Base-by-base conservation (phyloP, 1,140 invertebrate species). In the Harpegnathos saltator region DNA sequence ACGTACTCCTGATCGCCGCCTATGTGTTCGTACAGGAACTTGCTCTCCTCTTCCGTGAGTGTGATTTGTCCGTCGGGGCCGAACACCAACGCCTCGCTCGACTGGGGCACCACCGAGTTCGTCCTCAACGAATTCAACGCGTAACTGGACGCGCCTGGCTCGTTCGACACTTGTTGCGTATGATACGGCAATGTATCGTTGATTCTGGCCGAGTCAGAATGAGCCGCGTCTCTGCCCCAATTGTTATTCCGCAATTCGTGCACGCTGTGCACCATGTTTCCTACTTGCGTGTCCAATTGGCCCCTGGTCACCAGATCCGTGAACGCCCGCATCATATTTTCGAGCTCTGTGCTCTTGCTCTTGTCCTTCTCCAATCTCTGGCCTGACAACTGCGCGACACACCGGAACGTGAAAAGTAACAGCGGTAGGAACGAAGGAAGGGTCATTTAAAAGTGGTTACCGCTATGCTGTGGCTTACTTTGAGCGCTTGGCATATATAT, bases 401-500 rank as follows among this genome's bases (percentile, higher is more conserved):
- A 74, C 62, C 38, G 56, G 78, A 44, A 44, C 3, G 38, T 44
- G 3, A 44, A 9, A 44, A 11, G 38, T 44, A 44, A 44, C 7
- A 11, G 38, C 7, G 11, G 38, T 44, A 44, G 38, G 38, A 44
- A 44, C 11, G 3, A 44, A 44, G 11, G 29, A 33, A 33, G 0
- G 15, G 12, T 26, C 24, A 11, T 62, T 3, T 2, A 3, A 29
- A 48, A 38, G 17, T 38, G 7, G 17, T 65, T 3, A 19, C 3
- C 63, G 24, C 56, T 65, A 48, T 4, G 5, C n/a, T 26, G 11
- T 44, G 12, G 78, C 59, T 65, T 83, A 89, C 95, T 85, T 95
- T 95, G 2, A 95, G 87, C 15, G 94, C 93, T 87, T 95, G 95
- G 68, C 94, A 95, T 56, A 94, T 94, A 73, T 93, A 93, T 84